A percentile compares a stretch with the other conserved stretches of the same genome.
Evolutionary conservation across 2,888 invertebrate species (phyloP).

Genomic region (Acleris holmiana): DNA sequence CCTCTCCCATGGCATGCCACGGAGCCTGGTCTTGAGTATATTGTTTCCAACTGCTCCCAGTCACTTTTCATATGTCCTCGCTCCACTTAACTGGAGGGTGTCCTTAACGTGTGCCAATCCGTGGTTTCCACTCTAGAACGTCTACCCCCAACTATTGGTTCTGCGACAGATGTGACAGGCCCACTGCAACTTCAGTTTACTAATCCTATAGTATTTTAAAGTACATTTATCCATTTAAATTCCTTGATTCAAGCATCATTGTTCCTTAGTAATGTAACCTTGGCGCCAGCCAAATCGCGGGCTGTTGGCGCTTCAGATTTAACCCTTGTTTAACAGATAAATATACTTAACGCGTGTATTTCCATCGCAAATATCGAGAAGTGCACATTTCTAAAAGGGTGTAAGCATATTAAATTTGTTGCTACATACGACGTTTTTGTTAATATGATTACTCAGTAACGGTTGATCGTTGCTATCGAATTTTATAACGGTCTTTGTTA

Average conservation of each 20-base stretch:
- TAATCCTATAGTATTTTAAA: too few relatives aligned
- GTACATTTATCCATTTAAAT: slow-evolving; percentile 12
- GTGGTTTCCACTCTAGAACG: too few relatives aligned
- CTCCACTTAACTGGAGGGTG: too few relatives aligned
- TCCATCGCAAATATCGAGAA: slow-evolving; percentile 47
- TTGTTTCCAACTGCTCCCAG: too few relatives aligned
- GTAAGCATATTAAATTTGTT: slow-evolving; percentile 46
- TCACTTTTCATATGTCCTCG: too few relatives aligned
- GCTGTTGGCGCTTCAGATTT: slow-evolving; percentile 42
- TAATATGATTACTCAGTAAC: slow-evolving; percentile 13
- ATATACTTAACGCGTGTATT: slow-evolving; percentile 48
- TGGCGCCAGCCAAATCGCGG: slow-evolving; percentile 28
- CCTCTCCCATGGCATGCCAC: too few relatives aligned
- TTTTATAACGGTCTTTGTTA: slow-evolving; percentile 63
- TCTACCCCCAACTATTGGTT: too few relatives aligned
- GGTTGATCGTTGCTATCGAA: slow-evolving; percentile 21
- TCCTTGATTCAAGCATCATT: slow-evolving; percentile 13
- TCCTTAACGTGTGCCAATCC: too few relatives aligned
- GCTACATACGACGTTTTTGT: slow-evolving; percentile 5
- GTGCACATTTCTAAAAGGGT: slow-evolving; percentile 42
- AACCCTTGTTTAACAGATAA: slow-evolving; percentile 37
- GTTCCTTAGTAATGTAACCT: slow-evolving; percentile 1
- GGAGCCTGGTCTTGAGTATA: too few relatives aligned
- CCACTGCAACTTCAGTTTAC: too few relatives aligned
- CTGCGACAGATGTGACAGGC: too few relatives aligned